Evolutionary conservation across 1,140 invertebrate genomes (phyloP).

Genomic region (Papilio machaon): DNA sequence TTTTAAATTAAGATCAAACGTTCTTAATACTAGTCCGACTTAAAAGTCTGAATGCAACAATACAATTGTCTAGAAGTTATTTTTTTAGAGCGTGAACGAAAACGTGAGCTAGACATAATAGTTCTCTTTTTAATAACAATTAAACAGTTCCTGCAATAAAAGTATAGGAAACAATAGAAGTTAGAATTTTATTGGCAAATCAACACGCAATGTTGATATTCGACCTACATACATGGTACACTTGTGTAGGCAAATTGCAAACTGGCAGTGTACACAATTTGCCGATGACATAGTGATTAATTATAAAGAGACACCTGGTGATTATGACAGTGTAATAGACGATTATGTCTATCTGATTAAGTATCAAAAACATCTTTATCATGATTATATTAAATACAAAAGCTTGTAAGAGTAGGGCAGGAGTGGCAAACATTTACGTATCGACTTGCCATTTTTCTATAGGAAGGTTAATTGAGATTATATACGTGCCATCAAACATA

Average conservation of each 20-base stretch:
- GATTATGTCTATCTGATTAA: background rate
- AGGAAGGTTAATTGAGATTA: too few species aligned
- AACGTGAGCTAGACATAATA: background rate
- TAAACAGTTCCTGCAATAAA: slow-evolving; percentile 10
- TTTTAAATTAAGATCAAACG: too few species aligned
- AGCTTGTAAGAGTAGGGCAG: too few species aligned
- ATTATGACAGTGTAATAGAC: slow-evolving; percentile 8
- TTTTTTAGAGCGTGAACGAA: background rate
- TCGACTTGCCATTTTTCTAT: too few species aligned
- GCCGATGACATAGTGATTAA: background rate
- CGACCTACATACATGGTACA: slow-evolving; percentile 11
- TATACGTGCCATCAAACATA: too few species aligned
- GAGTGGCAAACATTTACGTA: too few species aligned
- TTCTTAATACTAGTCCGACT: background rate
- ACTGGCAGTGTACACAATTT: too few species aligned
- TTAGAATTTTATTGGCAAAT: slow-evolving; percentile 27
- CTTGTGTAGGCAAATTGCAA: too few species aligned
- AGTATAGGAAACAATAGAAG: slow-evolving; percentile 22
- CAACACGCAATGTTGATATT: slow-evolving; percentile 29
- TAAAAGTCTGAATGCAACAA: background rate
- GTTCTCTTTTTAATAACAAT: slow-evolving; percentile 19
- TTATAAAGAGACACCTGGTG: background rate
- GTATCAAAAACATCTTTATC: background rate
- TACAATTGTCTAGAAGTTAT: background rate
- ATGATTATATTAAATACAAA: background rate